Evolutionary conservation across 2,797 vertebrate genomes (phyloP), one percentile per base, ranked within the genome.

Genomic region (Cirrhinus mrigala): DNA sequence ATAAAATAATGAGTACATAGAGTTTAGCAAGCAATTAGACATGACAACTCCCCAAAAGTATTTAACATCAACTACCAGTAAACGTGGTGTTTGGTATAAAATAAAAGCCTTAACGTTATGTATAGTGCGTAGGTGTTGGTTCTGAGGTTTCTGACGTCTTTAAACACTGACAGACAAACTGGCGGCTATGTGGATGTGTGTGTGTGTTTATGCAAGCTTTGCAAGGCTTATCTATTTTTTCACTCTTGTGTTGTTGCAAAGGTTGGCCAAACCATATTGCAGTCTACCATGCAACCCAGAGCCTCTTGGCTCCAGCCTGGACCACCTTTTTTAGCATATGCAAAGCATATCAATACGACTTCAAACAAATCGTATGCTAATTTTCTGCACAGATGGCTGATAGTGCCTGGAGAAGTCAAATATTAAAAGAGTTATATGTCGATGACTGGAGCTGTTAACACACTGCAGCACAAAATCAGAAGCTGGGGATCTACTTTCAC

Each of bases 291-390:
- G 79, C 71, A 81, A 81, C 27, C 64, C 33, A 52, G 56, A 70
- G 16, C 33, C 33, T 54, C 60, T 40, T 64, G 18, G 66, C 77
- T 84, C 52, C 70, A 71, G 50, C 29, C 60, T 70, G 79, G 33
- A 64, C 81, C 80, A 70, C 12, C 15, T 68, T 79, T 81, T 1
- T 18, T 69, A 46, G 50, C 14, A 87, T 87, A 92, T 93, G 93
- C 91, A 94, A 94, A 94, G 86, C 54, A 81, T 79, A 54, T 91
- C 88, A 90, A 90, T 91, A 92, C 79, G 88, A 87, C 74, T 83
- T 79, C 64, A 85, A 87, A 82, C 88, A 89, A 90, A 88, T 89
- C 3, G 52, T 54, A 90, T 87, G 88, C 71, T 88, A 89, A 89
- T 89, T 18, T 56, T 56, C 76, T 24, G 33, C 71, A 66, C 81